Conservation (phyloP, 1,140 invertebrate species). For the Aporrectodea caliginosa region DNA sequence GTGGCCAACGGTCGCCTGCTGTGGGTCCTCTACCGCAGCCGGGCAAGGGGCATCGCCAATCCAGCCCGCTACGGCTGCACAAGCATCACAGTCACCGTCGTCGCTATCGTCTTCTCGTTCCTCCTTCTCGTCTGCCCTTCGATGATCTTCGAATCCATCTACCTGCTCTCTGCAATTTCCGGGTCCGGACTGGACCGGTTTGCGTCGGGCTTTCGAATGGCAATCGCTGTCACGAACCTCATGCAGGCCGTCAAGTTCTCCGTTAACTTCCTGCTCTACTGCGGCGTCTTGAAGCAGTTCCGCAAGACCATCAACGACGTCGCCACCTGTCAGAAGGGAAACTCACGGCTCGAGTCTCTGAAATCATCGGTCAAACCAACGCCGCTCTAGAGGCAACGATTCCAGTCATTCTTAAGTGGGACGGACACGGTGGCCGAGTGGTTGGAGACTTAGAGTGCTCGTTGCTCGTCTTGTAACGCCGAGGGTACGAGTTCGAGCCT, state of each 20-base stretch:
- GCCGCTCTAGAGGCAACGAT: not conserved
- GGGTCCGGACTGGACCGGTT: not conserved
- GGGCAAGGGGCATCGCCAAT: not conserved
- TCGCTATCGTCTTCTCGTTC: slow-evolving; percentile 20
- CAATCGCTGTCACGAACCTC: slow-evolving; percentile 26
- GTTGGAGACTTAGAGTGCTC: too few species aligned
- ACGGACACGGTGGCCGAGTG: too few species aligned
- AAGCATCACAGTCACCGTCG: slow-evolving; percentile 26
- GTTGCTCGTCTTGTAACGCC: too few species aligned
- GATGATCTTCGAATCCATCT: slow-evolving; percentile 18
- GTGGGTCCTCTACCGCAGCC: slow-evolving; percentile 11
- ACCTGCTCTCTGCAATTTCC: not conserved
- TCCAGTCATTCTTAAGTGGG: too few species aligned
- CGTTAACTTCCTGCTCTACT: slow-evolving; percentile 32
- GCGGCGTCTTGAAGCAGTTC: slow-evolving; percentile 10
- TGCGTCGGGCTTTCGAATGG: not conserved
- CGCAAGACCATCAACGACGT: not conserved
- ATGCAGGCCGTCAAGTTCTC: slow-evolving; percentile 25
- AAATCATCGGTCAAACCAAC: not conserved
- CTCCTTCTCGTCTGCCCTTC: slow-evolving; percentile 27
- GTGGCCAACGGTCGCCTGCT: slow-evolving; percentile 29
- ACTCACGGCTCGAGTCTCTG: not conserved
- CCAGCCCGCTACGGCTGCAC: slow-evolving; percentile 5
- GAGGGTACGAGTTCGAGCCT: too few species aligned
- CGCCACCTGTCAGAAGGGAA: not conserved